Evolutionary conservation across 2,113 vertebrate species (phyloP).

Genomic region (Lucifuga dentata): DNA sequence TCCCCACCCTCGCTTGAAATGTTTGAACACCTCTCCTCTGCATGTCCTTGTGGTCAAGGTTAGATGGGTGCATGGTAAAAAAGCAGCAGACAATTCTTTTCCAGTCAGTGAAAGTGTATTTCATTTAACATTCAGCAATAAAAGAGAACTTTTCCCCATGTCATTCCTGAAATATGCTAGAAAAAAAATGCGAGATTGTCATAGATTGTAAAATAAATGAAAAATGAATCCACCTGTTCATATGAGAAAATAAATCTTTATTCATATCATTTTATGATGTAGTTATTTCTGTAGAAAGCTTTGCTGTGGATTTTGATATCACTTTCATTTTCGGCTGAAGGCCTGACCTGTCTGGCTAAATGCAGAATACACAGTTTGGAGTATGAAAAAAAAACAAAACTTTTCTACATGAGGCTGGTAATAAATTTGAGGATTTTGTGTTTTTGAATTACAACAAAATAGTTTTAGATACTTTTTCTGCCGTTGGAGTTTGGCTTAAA

Average conservation of each 20-base stretch:
- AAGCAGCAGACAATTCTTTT: conserved; percentile 94
- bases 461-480: too few relatives aligned
- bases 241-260: conserved; percentile 92
- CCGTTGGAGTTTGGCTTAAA: too few relatives aligned
- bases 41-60: conserved; percentile 98
- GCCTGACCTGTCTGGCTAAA: conserved; percentile 18
- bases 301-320: conserved; percentile 33
- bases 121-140: conserved; percentile 99
- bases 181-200: conserved; percentile 92
- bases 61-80: conserved; percentile 98
- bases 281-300: conserved; percentile 71
- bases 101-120: conserved; percentile 93
- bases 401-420: too few relatives aligned
- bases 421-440: too few relatives aligned
- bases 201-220: conserved; percentile 91
- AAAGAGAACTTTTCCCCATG: conserved; percentile 82
- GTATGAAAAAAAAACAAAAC: conserved; percentile 7
- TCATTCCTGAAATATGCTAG: conserved; percentile 91
- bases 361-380: conserved; percentile 2
- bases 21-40: conserved; percentile 88
- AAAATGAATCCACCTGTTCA: conserved; percentile 86
- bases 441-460: too few relatives aligned
- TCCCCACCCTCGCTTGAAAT: conserved; percentile 79
- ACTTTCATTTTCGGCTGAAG: conserved; percentile 4
- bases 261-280: conserved; percentile 88